Conservation (phyloP, 2,888 invertebrate species). For the Branchellion lobata region DNA sequence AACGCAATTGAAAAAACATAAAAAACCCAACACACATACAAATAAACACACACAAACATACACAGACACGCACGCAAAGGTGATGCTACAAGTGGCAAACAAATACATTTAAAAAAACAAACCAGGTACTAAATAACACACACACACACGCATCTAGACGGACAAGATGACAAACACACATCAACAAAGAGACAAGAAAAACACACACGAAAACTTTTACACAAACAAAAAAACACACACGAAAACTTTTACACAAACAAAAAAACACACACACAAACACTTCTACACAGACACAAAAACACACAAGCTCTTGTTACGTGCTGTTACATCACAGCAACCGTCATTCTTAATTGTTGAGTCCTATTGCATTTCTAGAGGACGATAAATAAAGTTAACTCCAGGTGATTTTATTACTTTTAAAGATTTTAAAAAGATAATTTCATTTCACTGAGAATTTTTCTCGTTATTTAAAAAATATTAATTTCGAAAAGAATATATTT, state of each 20-base stretch:
- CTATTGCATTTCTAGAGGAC: no score
- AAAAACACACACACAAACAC: slow-evolving; percentile 14
- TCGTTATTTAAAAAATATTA: no score
- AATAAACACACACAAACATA: slow-evolving; percentile 26
- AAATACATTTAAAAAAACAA: neutral
- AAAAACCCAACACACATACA: slow-evolving; percentile 27
- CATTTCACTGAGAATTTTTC: no score
- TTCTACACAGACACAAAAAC: neutral
- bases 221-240: slow-evolving; percentile 35
- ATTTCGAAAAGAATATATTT: no score
- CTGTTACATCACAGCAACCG: no score
- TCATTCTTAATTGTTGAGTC: no score
- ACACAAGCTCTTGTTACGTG: neutral
- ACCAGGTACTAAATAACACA: neutral
- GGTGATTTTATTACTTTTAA: no score
- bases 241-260: slow-evolving; percentile 21
- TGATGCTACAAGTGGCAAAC: neutral
- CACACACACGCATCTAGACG: slow-evolving; percentile 13
- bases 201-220: slow-evolving; percentile 30
- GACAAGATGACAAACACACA: slow-evolving; percentile 35
- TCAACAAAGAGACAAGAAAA: slow-evolving; percentile 34
- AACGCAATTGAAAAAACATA: neutral
- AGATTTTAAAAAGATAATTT: no score
- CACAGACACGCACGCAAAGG: slow-evolving; percentile 32
- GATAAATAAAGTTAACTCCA: no score